Evolutionary conservation across 2,797 vertebrate genomes (phyloP), one percentile per base, ranked within the genome.

Genomic region (Pygocentrus nattereri): DNA sequence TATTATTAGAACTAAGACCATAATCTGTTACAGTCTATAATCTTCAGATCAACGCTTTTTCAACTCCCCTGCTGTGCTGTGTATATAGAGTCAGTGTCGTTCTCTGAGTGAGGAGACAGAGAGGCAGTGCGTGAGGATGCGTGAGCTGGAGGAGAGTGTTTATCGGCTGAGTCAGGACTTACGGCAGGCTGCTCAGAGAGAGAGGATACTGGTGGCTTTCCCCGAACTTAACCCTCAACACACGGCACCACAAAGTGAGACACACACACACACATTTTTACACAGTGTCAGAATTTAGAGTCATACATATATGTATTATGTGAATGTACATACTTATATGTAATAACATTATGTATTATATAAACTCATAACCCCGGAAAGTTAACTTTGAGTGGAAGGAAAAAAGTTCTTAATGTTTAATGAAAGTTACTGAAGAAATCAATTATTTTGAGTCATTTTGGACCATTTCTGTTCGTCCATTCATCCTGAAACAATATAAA

Each of bases 141-240:
- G 58, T 0, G 90, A 95, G 76, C 89, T 97, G 78, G 90, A 86
- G 70, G 87, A 74, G 0, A 93, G 83, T 0, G n/a, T 92, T 80
- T 80, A 86, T 0, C 87, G 87, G 79, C 92, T 97, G 86, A 91
- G 90, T 38, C 89, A 88, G 70, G 83, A 91, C 44, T 65, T 93
- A 0, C 82, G 41, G 49, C 88, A 94, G 85, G 90, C 95, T 62
- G 87, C 52, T 69, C 93, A 97, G 86, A 93, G 92, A 69, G 96
- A 97, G 84, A 94, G 88, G 80, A 91, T 98, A 78, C 85, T 99
- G 85, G 97, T 98, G 88, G 92, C 95, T 74, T 99, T 97, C 85
- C 97, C 98, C 0, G 97, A 98, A 75, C 96, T 99, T 74, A 94
- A 92, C 38, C 44, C 85, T 23, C 89, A 93, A 0, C 88, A 93